phyloP scores from a whole-genome alignment of 2,113 vertebrate species.

The Pagrus major region DNA sequence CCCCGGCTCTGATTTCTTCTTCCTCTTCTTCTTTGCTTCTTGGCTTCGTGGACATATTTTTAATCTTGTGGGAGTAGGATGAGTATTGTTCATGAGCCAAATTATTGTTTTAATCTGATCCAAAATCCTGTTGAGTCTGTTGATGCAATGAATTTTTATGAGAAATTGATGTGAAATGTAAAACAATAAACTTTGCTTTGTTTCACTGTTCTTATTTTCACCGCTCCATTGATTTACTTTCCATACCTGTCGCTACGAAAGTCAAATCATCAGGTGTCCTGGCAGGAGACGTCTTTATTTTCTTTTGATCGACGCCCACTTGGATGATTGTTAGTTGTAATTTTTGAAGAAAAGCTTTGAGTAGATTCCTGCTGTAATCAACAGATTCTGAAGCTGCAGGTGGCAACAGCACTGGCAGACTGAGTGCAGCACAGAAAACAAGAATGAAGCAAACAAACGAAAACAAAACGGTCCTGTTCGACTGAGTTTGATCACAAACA shows the following conservation, averaged over 20 bases:
- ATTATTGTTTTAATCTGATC: not conserved
- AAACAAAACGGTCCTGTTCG: not conserved
- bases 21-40: not conserved
- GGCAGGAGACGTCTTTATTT: not conserved
- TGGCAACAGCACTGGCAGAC: not conserved
- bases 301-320: not conserved
- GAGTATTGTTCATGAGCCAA: not conserved
- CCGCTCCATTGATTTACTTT: not conserved
- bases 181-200: not conserved
- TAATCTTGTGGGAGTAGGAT: slow-evolving; percentile 3
- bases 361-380: not conserved
- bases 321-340: not conserved
- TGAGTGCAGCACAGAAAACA: not conserved
- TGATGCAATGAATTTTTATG: not conserved
- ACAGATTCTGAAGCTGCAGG: slow-evolving; percentile 13
- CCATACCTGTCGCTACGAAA: not conserved
- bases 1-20: not conserved
- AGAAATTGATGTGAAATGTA: slow-evolving; percentile 3
- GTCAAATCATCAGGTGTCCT: not conserved
- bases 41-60: slow-evolving; percentile 5
- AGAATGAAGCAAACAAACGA: not conserved
- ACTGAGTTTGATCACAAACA: not conserved
- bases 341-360: not conserved
- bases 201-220: not conserved
- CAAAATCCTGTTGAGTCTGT: not conserved